These are phyloP conservation scores for Aspidiotus rigidus DNA, from an alignment of 2,888 invertebrate species.

Conservation along the genomic window DNA sequence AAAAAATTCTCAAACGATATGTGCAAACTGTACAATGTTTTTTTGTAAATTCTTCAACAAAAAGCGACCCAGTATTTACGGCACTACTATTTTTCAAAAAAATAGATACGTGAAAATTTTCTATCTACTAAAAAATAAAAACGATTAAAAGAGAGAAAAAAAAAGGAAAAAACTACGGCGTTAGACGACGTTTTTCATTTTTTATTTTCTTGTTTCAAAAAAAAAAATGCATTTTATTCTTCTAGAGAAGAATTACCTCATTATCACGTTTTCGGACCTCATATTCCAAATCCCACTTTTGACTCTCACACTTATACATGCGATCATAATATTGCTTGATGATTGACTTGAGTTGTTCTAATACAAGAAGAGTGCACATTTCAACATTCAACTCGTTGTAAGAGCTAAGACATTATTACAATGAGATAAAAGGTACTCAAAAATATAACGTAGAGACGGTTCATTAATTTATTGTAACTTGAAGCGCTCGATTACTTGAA, in stretches of 20 bases:
- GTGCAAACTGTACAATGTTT: too few relatives aligned
- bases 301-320: constrained; percentile 92
- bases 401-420: neutral
- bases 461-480: too few relatives aligned
- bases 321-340: constrained; percentile 93
- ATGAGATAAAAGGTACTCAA: too few relatives aligned
- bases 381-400: constrained; percentile 2
- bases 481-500: too few relatives aligned
- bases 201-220: constrained; percentile 32
- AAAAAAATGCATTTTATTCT: neutral
- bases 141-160: neutral
- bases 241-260: constrained; percentile 36
- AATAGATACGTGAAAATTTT: neutral
- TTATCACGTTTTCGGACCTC: constrained; percentile 47
- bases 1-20: too few relatives aligned
- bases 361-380: constrained; percentile 34
- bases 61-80: too few relatives aligned
- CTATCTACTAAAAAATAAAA: constrained; percentile 1
- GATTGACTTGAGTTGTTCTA: constrained; percentile 32
- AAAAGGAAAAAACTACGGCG: constrained; percentile 15
- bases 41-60: too few relatives aligned
- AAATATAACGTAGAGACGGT: too few relatives aligned
- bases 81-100: neutral
- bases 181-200: constrained; percentile 62
- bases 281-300: constrained; percentile 98